Percentiles rank a stretch among this genome's conserved stretches.
Evolutionary conservation across 2,888 invertebrate genomes (phyloP).

Genomic region (Drosophila recens): DNA sequence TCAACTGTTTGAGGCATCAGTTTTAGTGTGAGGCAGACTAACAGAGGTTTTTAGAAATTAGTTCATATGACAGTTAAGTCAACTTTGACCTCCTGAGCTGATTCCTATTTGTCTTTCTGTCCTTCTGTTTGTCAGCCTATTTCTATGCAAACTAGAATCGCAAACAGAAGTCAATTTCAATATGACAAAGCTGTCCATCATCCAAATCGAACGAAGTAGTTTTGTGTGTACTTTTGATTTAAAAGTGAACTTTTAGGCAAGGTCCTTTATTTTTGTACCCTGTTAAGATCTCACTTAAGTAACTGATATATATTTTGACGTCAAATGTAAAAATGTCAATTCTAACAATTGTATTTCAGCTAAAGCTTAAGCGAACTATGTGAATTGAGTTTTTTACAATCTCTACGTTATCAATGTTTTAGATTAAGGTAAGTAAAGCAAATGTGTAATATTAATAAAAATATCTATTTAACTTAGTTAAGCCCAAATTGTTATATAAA

Average conservation of each 20-base stretch:
- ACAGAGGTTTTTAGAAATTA: not conserved
- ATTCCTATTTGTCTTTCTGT: not conserved
- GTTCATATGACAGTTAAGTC: not conserved
- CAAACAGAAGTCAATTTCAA: not conserved
- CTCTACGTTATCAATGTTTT: too few relatives aligned
- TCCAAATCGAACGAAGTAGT: not conserved
- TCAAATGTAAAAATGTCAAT: too few relatives aligned
- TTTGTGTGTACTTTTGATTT: not conserved
- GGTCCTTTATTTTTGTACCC: too few relatives aligned
- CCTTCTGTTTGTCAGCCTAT: not conserved
- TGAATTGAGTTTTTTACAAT: too few relatives aligned
- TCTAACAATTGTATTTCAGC: too few relatives aligned
- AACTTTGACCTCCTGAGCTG: slow-evolving; percentile 8
- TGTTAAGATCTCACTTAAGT: not conserved
- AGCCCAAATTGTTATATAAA: too few relatives aligned
- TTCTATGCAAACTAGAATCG: slow-evolving; percentile 1
- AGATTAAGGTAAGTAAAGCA: too few relatives aligned
- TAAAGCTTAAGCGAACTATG: too few relatives aligned
- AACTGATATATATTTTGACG: not conserved
- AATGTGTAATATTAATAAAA: too few relatives aligned
- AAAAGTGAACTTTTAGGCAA: not conserved
- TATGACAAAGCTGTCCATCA: slow-evolving; percentile 8
- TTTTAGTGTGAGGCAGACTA: slow-evolving; percentile 8
- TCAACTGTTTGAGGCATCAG: not conserved
- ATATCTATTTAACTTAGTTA: too few relatives aligned